phyloP scores from a whole-genome alignment of 1,140 invertebrate species.

The Meloidogyne floridensis region DNA sequence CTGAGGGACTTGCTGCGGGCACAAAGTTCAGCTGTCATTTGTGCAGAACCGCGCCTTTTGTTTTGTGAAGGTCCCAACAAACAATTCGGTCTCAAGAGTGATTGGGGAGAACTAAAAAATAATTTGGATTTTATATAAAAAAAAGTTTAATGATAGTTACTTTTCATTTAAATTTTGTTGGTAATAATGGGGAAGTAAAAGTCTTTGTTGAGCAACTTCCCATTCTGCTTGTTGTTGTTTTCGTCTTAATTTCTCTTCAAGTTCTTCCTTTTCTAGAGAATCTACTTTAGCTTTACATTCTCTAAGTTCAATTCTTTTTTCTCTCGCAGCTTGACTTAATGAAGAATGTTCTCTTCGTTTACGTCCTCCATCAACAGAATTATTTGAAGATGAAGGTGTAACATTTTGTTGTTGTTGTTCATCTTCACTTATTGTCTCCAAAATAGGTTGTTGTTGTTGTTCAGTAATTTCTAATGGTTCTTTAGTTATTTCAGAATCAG shows the following conservation, averaged over 20 bases:
- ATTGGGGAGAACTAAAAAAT: background rate
- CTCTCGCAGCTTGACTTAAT: slow-evolving; percentile 27
- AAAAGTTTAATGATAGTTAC: background rate
- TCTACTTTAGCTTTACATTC: slow-evolving; percentile 40
- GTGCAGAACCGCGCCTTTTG: background rate
- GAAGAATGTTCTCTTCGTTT: slow-evolving; percentile 20
- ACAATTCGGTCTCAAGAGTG: background rate
- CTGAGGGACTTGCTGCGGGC: background rate
- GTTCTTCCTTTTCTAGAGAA: slow-evolving; percentile 32
- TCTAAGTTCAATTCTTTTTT: slow-evolving; percentile 34
- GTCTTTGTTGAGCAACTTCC: slow-evolving; percentile 16
- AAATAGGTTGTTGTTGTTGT: slow-evolving; percentile 4
- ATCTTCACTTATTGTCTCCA: slow-evolving; percentile 29
- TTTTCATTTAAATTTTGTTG: slow-evolving; percentile 5
- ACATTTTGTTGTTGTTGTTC: slow-evolving; percentile 12
- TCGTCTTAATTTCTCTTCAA: background rate
- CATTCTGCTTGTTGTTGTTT: slow-evolving; percentile 14
- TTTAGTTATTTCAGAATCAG: background rate
- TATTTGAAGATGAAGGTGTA: background rate
- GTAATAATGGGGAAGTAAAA: background rate
- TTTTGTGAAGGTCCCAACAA: background rate
- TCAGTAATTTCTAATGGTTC: background rate
- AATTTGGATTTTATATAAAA: background rate
- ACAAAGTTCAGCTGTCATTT: slow-evolving; percentile 1
- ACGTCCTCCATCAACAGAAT: background rate